Percentiles rank a stretch among this genome's conserved stretches.
Conservation (phyloP, 2,888 invertebrate genomes). For the Aphodius sticticus region DNA sequence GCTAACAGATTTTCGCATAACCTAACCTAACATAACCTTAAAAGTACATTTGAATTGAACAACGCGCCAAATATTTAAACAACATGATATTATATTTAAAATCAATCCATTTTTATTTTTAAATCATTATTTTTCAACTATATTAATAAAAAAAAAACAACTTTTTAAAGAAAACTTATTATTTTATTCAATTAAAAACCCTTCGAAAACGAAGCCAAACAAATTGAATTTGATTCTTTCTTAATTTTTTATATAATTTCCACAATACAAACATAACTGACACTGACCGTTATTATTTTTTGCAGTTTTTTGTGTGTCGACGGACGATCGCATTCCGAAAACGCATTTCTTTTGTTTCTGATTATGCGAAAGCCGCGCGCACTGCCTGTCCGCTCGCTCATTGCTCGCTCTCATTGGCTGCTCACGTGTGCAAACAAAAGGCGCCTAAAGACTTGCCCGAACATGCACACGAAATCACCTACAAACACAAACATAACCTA, state of each 20-base stretch:
- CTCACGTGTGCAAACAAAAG: constrained; percentile 50
- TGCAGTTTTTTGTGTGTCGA: not conserved
- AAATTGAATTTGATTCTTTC: not conserved
- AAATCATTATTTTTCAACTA: too few species aligned
- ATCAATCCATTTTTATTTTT: too few species aligned
- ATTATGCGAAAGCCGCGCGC: not conserved
- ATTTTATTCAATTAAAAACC: not conserved
- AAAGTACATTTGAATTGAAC: not conserved
- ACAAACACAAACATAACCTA: constrained; percentile 25
- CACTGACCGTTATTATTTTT: constrained; percentile 4
- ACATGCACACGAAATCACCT: constrained; percentile 29
- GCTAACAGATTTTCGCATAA: not conserved
- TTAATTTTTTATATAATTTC: not conserved
- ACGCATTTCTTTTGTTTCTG: not conserved
- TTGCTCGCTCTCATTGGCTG: too few species aligned
- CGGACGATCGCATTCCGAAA: not conserved
- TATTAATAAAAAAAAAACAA: not conserved
- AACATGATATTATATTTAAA: too few species aligned
- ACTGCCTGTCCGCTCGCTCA: not conserved
- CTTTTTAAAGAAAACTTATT: not conserved
- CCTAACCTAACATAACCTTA: not conserved
- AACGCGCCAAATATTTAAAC: not conserved
- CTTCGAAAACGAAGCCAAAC: not conserved
- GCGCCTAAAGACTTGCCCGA: constrained; percentile 52
- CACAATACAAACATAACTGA: not conserved